phyloP scores from a whole-genome alignment of 2,797 vertebrate genomes.

The Syncerus caffer region DNA sequence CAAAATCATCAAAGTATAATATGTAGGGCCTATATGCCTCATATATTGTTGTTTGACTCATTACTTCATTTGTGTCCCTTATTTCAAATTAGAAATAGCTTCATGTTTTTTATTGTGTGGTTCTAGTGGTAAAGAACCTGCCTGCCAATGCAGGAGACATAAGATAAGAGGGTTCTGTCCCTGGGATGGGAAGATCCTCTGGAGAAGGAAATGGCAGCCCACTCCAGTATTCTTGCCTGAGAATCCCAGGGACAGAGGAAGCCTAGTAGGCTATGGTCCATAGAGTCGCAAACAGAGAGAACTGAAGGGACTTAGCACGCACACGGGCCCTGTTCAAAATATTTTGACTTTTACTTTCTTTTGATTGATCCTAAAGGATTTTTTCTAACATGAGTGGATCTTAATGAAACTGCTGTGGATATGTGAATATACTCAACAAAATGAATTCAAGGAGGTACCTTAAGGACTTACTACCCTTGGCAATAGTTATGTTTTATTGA shows the following conservation, averaged over 20 bases:
- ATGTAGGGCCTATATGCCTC: neutral
- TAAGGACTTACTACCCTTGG: neutral
- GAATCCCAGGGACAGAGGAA: neutral
- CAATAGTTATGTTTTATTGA: neutral
- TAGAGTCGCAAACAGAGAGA: neutral
- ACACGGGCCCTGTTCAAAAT: neutral
- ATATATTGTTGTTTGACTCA: neutral
- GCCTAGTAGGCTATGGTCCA: neutral
- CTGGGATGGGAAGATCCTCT: neutral
- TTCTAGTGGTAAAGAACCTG: neutral
- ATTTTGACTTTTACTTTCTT: conserved; percentile 20
- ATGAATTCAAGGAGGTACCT: neutral
- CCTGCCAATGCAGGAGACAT: neutral
- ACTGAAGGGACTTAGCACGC: neutral
- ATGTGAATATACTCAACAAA: neutral
- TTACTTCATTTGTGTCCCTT: conserved; percentile 26
- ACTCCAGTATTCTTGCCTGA: neutral
- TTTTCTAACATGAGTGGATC: neutral
- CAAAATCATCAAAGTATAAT: neutral
- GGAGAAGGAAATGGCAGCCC: neutral
- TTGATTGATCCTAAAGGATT: neutral
- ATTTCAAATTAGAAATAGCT: conserved; percentile 41
- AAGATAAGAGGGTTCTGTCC: neutral
- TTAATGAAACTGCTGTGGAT: neutral
- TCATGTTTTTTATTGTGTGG: conserved; percentile 7